Evolutionary conservation across 2,888 invertebrate genomes (phyloP), one percentile per base, ranked within the genome.

Genomic region (Dolomedes plantarius): DNA sequence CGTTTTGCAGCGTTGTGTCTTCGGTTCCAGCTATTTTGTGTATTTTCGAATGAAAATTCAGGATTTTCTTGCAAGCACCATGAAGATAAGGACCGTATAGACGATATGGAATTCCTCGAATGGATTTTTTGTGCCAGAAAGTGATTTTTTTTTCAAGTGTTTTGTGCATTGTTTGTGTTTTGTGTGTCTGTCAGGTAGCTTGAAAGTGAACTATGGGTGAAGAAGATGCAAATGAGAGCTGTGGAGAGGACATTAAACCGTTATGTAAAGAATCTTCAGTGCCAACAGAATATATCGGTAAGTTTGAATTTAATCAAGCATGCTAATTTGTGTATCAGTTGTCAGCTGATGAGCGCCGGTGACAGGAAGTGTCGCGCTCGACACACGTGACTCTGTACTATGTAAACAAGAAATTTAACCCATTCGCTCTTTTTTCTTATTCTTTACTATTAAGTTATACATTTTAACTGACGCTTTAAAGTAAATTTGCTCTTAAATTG

Each of bases 281-380:
- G 83, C 83, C 83, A 85, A 85, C 77, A 27, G 83, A 85, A 73
- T 72, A 64, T 36, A 85, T 85, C 0, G 77, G 83, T 85, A 65
- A 77, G 83, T 72, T 13, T 27, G 6, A 7, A 56, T 46, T 32
- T 46, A n/a, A n/a, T n/a, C n/a, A n/a, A n/a, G 19, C 27, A 6
- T 16, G 5, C 27, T 62, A 23, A 0, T 27, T 62, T 62, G 62
- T 13, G 0, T 27, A 23, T 62, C 41, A 2, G 41, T 46, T 11
- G 16, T 46, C 41, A 46, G 41, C 41, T 46, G 41, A 46, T 46
- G 11, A 11, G 36, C 11, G 41, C 16, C 9, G 6, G 11, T 46
- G 41, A 46, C 41, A 13, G 6, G 16, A 2, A 46, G 2, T 16
- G 9, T 41, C 16, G 41, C n/a, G n/a, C n/a, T n/a, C n/a, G n/a